phyloP scores from a whole-genome alignment of 2,797 vertebrate genomes.

The Fundulus diaphanus region DNA sequence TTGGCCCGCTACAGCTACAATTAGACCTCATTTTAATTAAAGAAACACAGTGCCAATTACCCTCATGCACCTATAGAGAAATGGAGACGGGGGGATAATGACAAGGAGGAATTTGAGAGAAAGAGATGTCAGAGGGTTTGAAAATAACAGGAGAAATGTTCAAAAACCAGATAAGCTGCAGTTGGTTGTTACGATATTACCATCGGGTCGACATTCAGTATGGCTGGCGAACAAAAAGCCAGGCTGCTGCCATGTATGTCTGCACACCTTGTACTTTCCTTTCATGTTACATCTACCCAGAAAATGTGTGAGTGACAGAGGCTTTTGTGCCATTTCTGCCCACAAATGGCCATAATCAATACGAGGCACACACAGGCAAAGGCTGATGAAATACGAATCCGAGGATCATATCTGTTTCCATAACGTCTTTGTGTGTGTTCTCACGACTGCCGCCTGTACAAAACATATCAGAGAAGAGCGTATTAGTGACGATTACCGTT shows the following conservation, averaged over 20 bases:
- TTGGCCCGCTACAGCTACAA: slow-evolving; percentile 75
- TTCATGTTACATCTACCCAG: slow-evolving; percentile 15
- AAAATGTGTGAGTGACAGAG: neutral
- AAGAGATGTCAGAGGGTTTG: slow-evolving; percentile 25
- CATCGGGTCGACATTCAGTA: slow-evolving; percentile 7
- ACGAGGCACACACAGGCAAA: slow-evolving; percentile 22
- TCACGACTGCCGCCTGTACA: neutral
- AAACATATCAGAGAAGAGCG: neutral
- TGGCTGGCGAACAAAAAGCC: slow-evolving; percentile 6
- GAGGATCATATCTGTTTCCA: slow-evolving; percentile 2
- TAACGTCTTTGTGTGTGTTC: slow-evolving; percentile 7
- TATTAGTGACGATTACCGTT: neutral
- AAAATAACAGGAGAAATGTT: slow-evolving; percentile 22
- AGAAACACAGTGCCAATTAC: slow-evolving; percentile 80
- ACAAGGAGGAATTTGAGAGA: slow-evolving; percentile 27
- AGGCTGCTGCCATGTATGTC: slow-evolving; percentile 1
- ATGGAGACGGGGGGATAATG: slow-evolving; percentile 47
- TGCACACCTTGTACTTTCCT: neutral
- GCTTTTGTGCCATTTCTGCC: neutral
- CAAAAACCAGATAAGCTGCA: slow-evolving; percentile 17
- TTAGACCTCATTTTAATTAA: slow-evolving; percentile 83
- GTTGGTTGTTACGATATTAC: slow-evolving; percentile 15
- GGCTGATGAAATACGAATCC: slow-evolving; percentile 8
- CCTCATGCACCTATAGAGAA: slow-evolving; percentile 54
- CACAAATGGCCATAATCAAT: slow-evolving; percentile 9